Base-by-base conservation (phyloP, 2,888 invertebrate genomes). In the Serripes groenlandicus region DNA sequence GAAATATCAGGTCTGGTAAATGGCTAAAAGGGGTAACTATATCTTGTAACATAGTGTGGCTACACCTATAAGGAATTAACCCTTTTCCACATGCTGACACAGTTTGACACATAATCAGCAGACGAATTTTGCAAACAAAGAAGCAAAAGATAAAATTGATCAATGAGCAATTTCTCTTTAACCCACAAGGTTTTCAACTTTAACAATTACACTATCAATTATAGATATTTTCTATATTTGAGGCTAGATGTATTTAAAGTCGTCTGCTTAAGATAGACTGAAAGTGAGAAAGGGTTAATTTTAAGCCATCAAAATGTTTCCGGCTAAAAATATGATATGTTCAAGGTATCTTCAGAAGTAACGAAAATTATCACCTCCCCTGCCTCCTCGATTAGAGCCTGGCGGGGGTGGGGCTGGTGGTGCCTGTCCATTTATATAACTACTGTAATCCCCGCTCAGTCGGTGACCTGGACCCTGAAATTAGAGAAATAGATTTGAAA, bases 391-490 rank as follows among this genome's bases (percentile, higher is more conserved):
- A 70, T 42, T 77, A 42, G 80, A 73, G 56, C 78, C 80, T n/a
- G 73, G 62, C 4, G 80, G 84, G 21, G 87, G 86, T 34, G 86
- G 72, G 54, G 86, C 78, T 28, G 86, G 86, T 4, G 86, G 83
- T 18, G 75, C 83, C 34, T 73, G 78, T 7, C 86, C 83, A 34
- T 86, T 86, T 35, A 88, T 87, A 62, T 81, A 87, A 75, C 83
- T 85, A 74, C 76, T 87, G 83, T 89, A 87, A 28, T 86, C 86
- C 34, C 88, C 88, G 58, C 90, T 89, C 52, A 82, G 58, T 75
- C 84, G 71, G 37, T 75, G 54, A 18, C 74, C 78, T 21, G 75
- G 56, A 56, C 56, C 71, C 71, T 71, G 71, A 54, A 71, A 56
- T 3, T 34, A 71, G 26, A 62, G 7, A 62, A 3, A 34, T 18